Evolutionary conservation across 2,888 invertebrate genomes (phyloP), one percentile per base, ranked within the genome.

Genomic region (Drosophila quinaria): DNA sequence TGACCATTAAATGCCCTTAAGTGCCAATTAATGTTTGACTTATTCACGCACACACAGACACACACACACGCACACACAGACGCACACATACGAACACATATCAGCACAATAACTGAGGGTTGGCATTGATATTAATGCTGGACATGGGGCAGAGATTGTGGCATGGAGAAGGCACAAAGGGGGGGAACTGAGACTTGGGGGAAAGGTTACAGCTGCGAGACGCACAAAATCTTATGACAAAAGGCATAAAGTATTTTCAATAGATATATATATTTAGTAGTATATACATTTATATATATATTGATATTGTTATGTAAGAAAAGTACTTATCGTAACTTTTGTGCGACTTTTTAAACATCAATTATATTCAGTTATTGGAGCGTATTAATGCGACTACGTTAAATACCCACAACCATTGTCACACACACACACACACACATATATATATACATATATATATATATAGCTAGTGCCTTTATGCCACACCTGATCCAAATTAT

Each of bases 1-100:
- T 72, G 56, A 76, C 63, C 81, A 77, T 87, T 82, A 83, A 83
- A 83, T 83, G 82, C 70, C 84, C 79, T 86, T 84, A 86, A 84
- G 84, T 84, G 84, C 84, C 86, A 84, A 86, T 86, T 86, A 83
- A 83, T 84, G 84, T 84, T 86, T 76, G 76, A 68, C 85, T 85
- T 79, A 70, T 68, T 62, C 77, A 66, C 63, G 44, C 65, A 37
- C 58, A 58, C 59, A 65, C 55, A 13, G 44, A 54, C 59, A 56
- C 31, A 33, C 60, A 54, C 63, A 62, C 49, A 19, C 51, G 37
- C 59, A 37, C 35, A 29, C 22, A 31, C 29, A 19, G 17, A 19
- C 5, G 33, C 41, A 10, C 33, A 39, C 17, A n/a, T n/a, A n/a
- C n/a, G n/a, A n/a, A n/a, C n/a, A 17, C 46, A 62, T 25, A 63